These are phyloP conservation scores for Chrysina gloriosa DNA, from an alignment of 2,888 invertebrate species.

Conservation along the genomic window DNA sequence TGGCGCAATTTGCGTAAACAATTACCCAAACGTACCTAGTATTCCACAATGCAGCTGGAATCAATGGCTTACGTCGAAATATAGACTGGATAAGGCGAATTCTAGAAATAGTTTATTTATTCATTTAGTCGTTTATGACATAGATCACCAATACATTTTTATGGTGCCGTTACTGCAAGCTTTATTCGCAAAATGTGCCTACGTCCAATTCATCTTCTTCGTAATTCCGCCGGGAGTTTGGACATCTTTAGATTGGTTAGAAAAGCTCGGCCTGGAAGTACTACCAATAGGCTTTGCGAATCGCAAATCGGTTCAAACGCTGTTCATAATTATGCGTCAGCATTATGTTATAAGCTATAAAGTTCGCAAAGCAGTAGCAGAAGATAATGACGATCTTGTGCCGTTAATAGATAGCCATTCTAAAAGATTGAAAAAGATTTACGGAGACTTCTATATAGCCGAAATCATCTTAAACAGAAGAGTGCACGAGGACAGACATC, in stretches of 20 bases:
- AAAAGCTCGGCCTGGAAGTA: conserved; percentile 55
- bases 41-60: conserved; percentile 70
- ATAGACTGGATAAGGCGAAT: conserved; percentile 65
- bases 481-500: conserved; percentile 63
- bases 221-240: conserved; percentile 65
- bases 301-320: conserved; percentile 54
- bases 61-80: conserved; percentile 69
- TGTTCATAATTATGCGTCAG: conserved; percentile 59
- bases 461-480: conserved; percentile 69
- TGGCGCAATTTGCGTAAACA: conserved; percentile 60
- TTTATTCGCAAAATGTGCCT: conserved; percentile 68
- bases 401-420: conserved; percentile 71
- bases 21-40: conserved; percentile 70
- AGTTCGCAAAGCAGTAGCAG: conserved; percentile 75
- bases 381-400: conserved; percentile 80
- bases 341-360: conserved; percentile 60
- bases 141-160: conserved; percentile 61
- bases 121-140: conserved; percentile 70
- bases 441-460: conserved; percentile 77
- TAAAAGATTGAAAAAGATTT: conserved; percentile 66
- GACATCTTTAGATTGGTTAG: conserved; percentile 55
- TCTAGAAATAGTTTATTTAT: conserved; percentile 72
- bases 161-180: conserved; percentile 62
- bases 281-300: conserved; percentile 54
- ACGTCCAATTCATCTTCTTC: conserved; percentile 67